These are phyloP conservation scores for Agrochola litura DNA, from an alignment of 2,888 invertebrate species.

Conservation along the genomic window DNA sequence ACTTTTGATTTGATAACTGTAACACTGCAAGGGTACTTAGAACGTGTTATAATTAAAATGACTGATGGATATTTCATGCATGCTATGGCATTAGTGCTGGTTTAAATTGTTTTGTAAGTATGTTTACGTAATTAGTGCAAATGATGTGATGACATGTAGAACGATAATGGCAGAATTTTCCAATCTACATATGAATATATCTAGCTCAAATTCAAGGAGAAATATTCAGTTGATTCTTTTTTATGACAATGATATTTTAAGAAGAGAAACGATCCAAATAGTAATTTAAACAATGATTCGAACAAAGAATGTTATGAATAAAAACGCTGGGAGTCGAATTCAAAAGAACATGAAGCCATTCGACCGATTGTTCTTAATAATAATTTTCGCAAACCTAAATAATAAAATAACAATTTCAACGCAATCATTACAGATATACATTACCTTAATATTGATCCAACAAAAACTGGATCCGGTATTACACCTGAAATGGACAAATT, in stretches of 20 bases:
- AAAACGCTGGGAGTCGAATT: not conserved
- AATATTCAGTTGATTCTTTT: not conserved
- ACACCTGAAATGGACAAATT: constrained; percentile 42
- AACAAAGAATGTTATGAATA: not conserved
- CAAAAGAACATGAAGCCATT: not conserved
- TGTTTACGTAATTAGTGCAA: constrained; percentile 21
- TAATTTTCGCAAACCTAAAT: constrained; percentile 6
- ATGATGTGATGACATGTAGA: not conserved
- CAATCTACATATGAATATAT: too few species aligned
- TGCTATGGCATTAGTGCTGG: constrained; percentile 21
- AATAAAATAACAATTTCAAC: constrained; percentile 24
- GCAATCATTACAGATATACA: constrained; percentile 32
- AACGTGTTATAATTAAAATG: constrained; percentile 21
- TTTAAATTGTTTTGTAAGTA: constrained; percentile 28
- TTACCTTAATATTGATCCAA: constrained; percentile 26
- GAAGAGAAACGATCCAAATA: not conserved
- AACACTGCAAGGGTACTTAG: constrained; percentile 5
- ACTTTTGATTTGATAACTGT: not conserved
- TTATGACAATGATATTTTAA: not conserved
- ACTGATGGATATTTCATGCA: constrained; percentile 40
- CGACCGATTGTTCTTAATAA: not conserved
- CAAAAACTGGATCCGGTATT: constrained; percentile 58
- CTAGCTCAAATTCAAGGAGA: not conserved
- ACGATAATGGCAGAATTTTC: not conserved
- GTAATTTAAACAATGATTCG: not conserved